Evolutionary conservation across 2,113 vertebrate genomes (phyloP).

Genomic region (Cichladusa arquata): DNA sequence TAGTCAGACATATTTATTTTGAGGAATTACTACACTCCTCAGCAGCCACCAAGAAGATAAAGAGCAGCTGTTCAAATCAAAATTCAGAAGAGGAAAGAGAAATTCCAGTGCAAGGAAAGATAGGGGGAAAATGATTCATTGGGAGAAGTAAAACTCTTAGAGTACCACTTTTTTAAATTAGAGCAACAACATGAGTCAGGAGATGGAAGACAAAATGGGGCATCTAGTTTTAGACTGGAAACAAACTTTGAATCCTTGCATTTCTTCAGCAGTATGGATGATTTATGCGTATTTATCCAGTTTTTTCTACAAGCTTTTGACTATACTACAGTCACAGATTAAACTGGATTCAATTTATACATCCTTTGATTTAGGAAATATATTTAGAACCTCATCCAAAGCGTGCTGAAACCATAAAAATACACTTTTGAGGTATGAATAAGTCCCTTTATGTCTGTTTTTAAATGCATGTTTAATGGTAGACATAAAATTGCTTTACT

Average conservation of each 20-base stretch:
- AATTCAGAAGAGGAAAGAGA: background rate
- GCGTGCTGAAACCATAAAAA: background rate
- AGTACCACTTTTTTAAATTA: background rate
- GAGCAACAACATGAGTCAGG: background rate
- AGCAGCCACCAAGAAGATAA: background rate
- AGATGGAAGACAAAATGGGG: background rate
- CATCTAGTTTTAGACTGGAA: background rate
- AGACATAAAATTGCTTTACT: slow-evolving; percentile 20
- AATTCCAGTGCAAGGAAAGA: background rate
- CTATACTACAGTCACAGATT: slow-evolving; percentile 4
- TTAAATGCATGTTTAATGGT: slow-evolving; percentile 31
- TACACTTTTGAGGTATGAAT: slow-evolving; percentile 12
- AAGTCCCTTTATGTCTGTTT: slow-evolving; percentile 36
- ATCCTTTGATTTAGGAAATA: slow-evolving; percentile 15
- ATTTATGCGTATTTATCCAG: background rate
- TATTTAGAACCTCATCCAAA: slow-evolving; percentile 9
- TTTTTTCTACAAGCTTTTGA: background rate
- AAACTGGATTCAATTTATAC: slow-evolving; percentile 35
- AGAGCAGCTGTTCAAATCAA: background rate
- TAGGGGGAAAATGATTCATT: rapidly evolving
- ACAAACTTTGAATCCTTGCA: background rate
- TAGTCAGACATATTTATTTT: background rate
- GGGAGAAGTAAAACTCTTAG: background rate
- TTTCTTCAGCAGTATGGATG: background rate
- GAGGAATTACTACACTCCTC: background rate